Conservation (phyloP, 2,113 vertebrate species). For the Muntiacus muntjak region DNA sequence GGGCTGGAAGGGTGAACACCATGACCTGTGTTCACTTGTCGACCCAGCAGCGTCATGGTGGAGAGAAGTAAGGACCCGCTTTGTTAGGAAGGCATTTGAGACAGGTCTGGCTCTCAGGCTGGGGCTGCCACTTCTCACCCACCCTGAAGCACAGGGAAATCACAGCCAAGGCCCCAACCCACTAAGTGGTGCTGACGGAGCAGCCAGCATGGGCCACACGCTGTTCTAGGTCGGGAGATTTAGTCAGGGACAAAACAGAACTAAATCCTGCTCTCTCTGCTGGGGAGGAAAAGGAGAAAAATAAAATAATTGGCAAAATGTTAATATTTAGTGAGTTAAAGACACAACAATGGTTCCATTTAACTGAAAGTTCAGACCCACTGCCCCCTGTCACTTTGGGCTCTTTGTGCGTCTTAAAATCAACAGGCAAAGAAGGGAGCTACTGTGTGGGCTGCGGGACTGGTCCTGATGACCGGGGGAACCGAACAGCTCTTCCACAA, state of each 20-base stretch:
- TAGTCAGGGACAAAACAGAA: neutral
- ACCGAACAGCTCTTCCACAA: too few relatives aligned
- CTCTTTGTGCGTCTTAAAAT: neutral
- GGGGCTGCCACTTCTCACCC: neutral
- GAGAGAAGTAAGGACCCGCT: neutral
- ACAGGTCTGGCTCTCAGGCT: neutral
- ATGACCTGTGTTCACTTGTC: neutral
- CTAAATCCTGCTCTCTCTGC: neutral
- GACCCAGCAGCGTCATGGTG: neutral
- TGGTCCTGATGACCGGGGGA: neutral
- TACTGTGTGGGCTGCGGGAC: neutral
- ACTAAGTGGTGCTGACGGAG: neutral
- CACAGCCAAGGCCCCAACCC: neutral
- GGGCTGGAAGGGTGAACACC: neutral
- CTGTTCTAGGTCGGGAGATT: neutral
- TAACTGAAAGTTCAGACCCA: neutral
- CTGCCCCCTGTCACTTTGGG: neutral
- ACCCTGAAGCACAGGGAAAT: neutral
- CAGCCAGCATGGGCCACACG: accelerated
- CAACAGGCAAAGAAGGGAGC: neutral
- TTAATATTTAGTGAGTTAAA: too few relatives aligned
- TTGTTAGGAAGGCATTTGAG: neutral
- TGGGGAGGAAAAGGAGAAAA: neutral
- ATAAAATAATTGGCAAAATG: neutral
- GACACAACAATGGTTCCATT: neutral